Conservation (phyloP, 1,140 invertebrate species). For the Neocloeon triangulifer region DNA sequence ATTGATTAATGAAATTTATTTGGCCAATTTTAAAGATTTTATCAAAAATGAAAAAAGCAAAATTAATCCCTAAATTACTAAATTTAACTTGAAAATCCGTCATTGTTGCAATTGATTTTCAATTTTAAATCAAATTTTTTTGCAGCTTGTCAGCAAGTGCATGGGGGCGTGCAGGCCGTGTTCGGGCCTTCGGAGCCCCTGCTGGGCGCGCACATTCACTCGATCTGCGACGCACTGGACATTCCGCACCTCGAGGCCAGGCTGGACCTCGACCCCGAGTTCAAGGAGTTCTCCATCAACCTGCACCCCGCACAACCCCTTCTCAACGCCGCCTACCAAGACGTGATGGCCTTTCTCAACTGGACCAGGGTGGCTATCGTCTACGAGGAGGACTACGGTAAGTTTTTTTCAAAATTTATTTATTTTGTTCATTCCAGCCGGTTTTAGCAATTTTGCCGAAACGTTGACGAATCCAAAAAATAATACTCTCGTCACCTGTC, state of each 20-base stretch:
- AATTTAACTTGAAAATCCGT: too few species aligned
- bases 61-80: too few species aligned
- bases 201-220: slow-evolving; percentile 40
- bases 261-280: slow-evolving; percentile 26
- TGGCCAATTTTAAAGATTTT: too few species aligned
- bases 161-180: slow-evolving; percentile 33
- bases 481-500: too few species aligned
- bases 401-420: too few species aligned
- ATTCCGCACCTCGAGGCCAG: slow-evolving; percentile 45
- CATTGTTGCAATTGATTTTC: too few species aligned
- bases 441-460: too few species aligned
- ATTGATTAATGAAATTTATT: too few species aligned
- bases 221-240: slow-evolving; percentile 42
- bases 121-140: too few species aligned
- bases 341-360: slow-evolving; percentile 41
- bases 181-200: slow-evolving; percentile 38
- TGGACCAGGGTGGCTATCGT: slow-evolving; percentile 48
- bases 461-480: too few species aligned
- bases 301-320: slow-evolving; percentile 40
- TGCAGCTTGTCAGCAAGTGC: slow-evolving; percentile 37
- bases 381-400: slow-evolving; percentile 49
- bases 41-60: too few species aligned
- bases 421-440: too few species aligned
- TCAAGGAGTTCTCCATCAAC: slow-evolving; percentile 38
- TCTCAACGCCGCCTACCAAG: slow-evolving; percentile 36